A percentile compares a stretch with the other conserved stretches of the same genome.
These are phyloP conservation scores for Drosophila mimetica DNA, from an alignment of 2,888 invertebrate genomes.

Conservation along the genomic window DNA sequence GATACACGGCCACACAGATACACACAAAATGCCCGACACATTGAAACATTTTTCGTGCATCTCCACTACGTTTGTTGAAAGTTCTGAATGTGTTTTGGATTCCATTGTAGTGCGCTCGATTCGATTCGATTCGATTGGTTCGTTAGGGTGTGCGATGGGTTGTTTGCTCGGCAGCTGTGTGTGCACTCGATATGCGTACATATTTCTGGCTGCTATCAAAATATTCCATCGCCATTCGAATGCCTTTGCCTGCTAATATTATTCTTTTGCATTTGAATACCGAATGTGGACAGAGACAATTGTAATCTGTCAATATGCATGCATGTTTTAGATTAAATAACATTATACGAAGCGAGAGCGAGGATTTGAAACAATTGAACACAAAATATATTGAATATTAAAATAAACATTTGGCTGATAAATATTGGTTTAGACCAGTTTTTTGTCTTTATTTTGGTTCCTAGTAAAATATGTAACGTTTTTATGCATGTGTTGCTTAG, in stretches of 20 bases:
- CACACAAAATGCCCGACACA: slow-evolving; percentile 33
- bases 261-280: slow-evolving; percentile 31
- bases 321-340: slow-evolving; percentile 32
- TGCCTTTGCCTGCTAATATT: slow-evolving; percentile 34
- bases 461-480: not conserved
- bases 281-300: slow-evolving; percentile 17
- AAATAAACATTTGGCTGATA: slow-evolving; percentile 16
- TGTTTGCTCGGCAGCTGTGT: slow-evolving; percentile 27
- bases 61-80: slow-evolving; percentile 58
- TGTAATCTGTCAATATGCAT: slow-evolving; percentile 30
- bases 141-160: slow-evolving; percentile 44
- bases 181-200: slow-evolving; percentile 14
- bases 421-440: slow-evolving; percentile 3
- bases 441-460: not conserved
- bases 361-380: slow-evolving; percentile 8
- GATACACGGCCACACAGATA: slow-evolving; percentile 18
- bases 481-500: slow-evolving; percentile 21
- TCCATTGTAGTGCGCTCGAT: slow-evolving; percentile 18
- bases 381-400: slow-evolving; percentile 12
- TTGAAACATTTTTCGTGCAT: slow-evolving; percentile 51
- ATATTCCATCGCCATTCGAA: slow-evolving; percentile 27
- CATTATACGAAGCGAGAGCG: not conserved
- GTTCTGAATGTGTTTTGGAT: slow-evolving; percentile 56
- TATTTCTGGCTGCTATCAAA: slow-evolving; percentile 33
- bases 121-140: slow-evolving; percentile 38